A percentile compares a stretch with the other conserved stretches of the same genome.
These are phyloP conservation scores for Rotaria macrura DNA, from an alignment of 2,888 invertebrate species.

Conservation along the genomic window DNA sequence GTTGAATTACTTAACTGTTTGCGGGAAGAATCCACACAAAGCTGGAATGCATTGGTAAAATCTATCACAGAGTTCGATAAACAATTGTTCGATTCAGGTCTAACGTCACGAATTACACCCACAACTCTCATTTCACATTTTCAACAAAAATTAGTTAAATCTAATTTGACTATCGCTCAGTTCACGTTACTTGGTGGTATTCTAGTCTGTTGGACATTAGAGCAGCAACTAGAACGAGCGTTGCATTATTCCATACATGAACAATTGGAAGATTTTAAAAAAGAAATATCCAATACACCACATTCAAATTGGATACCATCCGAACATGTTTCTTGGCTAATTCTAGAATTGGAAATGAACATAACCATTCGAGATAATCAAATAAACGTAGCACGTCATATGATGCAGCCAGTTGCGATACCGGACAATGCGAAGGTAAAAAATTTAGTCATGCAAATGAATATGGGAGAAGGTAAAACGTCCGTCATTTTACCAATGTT, in stretches of 20 bases:
- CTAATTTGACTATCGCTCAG: neutral
- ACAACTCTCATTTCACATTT: neutral
- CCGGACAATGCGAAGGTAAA: neutral
- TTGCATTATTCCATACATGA: neutral
- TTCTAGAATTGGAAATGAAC: neutral
- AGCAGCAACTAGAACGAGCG: neutral
- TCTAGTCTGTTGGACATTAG: neutral
- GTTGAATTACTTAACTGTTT: neutral
- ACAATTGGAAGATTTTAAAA: neutral
- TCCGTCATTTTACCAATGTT: neutral
- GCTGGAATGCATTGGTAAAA: neutral
- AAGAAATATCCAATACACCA: neutral
- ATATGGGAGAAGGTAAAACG: slow-evolving; percentile 6
- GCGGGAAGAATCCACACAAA: neutral
- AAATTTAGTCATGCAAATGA: slow-evolving; percentile 1
- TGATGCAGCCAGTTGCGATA: neutral
- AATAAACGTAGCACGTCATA: neutral
- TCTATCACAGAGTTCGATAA: neutral
- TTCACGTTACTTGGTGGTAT: neutral
- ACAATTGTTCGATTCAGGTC: neutral
- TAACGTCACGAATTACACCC: neutral
- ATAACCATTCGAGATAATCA: neutral
- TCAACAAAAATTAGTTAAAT: neutral
- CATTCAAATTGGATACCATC: neutral
- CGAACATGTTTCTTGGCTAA: neutral